Conservation (phyloP, 2,888 invertebrate genomes). For the Aricia artaxerxes region DNA sequence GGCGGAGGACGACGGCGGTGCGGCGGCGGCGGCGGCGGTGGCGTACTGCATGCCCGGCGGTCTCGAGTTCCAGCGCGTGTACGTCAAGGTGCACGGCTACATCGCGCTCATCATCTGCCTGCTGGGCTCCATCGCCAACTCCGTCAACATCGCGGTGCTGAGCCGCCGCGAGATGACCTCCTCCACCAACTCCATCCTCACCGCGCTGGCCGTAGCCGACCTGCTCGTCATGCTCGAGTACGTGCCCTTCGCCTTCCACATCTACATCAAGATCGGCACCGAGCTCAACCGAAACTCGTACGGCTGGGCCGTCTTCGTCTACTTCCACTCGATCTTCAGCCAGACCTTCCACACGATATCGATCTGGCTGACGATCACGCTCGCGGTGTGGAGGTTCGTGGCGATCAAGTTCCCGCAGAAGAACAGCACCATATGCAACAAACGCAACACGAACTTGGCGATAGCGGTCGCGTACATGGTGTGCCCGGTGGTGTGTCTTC, state of each 20-base stretch:
- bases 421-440: constrained; percentile 90
- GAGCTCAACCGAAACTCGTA: constrained; percentile 79
- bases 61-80: constrained; percentile 81
- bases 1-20: constrained; percentile 42
- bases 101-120: constrained; percentile 92
- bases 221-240: constrained; percentile 96
- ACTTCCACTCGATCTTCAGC: constrained; percentile 94
- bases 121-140: constrained; percentile 93
- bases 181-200: constrained; percentile 95
- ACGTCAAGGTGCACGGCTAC: constrained; percentile 89
- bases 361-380: constrained; percentile 94
- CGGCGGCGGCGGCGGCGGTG: constrained; percentile 50
- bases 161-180: constrained; percentile 94
- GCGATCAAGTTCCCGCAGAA: constrained; percentile 92
- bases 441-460: constrained; percentile 87
- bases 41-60: constrained; percentile 79
- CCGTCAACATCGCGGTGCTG: constrained; percentile 93
- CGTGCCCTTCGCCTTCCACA: constrained; percentile 92
- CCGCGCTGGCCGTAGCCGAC: constrained; percentile 94
- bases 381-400: constrained; percentile 96
- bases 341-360: constrained; percentile 94
- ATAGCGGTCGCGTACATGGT: constrained; percentile 88
- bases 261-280: constrained; percentile 82
- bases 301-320: constrained; percentile 90
- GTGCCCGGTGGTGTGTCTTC: constrained; percentile 91